A percentile compares a stretch with the other conserved stretches of the same genome.
Conservation (phyloP, 1,140 invertebrate species). For the Metopolophium dirhodum region DNA sequence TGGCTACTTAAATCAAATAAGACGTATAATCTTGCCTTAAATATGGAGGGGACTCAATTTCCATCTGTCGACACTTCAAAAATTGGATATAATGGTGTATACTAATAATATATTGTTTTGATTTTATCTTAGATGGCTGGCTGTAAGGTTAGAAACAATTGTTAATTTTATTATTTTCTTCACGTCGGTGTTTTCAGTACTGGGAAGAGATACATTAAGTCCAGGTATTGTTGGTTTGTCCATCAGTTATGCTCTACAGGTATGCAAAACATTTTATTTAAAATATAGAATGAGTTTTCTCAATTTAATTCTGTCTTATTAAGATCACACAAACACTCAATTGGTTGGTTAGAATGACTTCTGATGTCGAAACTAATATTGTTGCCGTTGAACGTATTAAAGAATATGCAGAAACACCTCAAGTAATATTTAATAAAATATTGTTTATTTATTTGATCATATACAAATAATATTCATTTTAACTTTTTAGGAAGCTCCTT, state of each 20-base stretch:
- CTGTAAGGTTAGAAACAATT: constrained; percentile 88
- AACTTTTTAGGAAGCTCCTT: constrained; percentile 72
- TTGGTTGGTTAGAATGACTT: constrained; percentile 95
- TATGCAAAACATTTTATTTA: constrained; percentile 62
- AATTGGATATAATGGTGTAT: no score
- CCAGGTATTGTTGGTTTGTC: constrained; percentile 87
- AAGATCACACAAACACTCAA: constrained; percentile 93
- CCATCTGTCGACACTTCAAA: no score
- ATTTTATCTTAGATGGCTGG: constrained; percentile 76
- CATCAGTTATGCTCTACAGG: constrained; percentile 87
- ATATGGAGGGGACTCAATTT: no score
- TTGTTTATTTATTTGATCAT: constrained; percentile 16
- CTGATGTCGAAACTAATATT: constrained; percentile 96
- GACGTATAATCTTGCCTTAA: no score
- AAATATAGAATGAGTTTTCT: neutral
- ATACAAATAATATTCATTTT: constrained; percentile 28
- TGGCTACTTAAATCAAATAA: no score
- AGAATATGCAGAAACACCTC: constrained; percentile 87
- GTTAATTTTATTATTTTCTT: constrained; percentile 92
- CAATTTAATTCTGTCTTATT: constrained; percentile 55
- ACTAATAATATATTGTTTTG: no score
- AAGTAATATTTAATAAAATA: constrained; percentile 63
- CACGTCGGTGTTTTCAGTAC: constrained; percentile 85
- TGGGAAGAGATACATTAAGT: constrained; percentile 73
- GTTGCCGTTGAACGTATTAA: constrained; percentile 98